Evolutionary conservation across 2,113 vertebrate species (phyloP), one percentile per base, ranked within the genome.

Genomic region (Callorhinus ursinus): DNA sequence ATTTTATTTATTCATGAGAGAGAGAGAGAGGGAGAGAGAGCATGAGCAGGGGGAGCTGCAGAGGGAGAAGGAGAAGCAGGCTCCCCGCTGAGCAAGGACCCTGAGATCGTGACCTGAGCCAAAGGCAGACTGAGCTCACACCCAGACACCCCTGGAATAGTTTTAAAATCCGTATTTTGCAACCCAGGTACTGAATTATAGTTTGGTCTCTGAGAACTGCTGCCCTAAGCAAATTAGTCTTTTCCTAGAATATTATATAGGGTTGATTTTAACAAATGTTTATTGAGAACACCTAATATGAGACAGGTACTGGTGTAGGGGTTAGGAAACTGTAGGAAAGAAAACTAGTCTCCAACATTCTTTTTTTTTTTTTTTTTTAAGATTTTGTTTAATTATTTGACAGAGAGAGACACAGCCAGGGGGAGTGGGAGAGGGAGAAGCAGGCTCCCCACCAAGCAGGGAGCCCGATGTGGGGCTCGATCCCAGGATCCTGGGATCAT

Each of bases 151-250:
- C 63, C 31, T 55, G 22, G 71, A 74, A 74, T 36, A 36, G 42
- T 91, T 57, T 81, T 33, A 67, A 91, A 69, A 83, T 69, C 18
- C n/a, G 42, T n/a, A 49, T 63, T 85, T 90, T 88, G 18, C 7
- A 21, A 84, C 7, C 49, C 2, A 31, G 18, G 14, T 46, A 86
- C 5, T 49, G 51, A 93, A 89, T 39, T 55, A 13, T 39, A 82
- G 16, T 42, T 74, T 61, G 42, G 8, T 77, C 36, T 83, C 31
- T 55, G 46, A 95, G 51, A 91, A 91, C 6, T 24, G 84, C 10
- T 69, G 53, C 80, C 92, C 61, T 83, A 91, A 91, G 28, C 39
- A 93, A 93, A 92, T 76, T n/a, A 86, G 84, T 33, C 4, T 24
- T 96, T 74, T 7, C 21, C 36, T 11, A 4, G 90, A 79, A 93